Base-by-base conservation (phyloP, 2,113 vertebrate genomes). In the Halichoeres trimaculatus region DNA sequence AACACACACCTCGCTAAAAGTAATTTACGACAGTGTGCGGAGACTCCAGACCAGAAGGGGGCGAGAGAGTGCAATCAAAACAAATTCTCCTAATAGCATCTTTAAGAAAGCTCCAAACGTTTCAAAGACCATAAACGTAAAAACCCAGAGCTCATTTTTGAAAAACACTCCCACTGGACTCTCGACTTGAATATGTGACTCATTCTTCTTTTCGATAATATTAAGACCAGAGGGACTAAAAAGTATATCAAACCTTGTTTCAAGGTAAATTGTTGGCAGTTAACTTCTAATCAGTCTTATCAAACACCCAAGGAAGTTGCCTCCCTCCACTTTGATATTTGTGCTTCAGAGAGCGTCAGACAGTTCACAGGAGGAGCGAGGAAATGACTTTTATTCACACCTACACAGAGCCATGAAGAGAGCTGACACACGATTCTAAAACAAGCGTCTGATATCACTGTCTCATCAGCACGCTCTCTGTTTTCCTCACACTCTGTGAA, bases 401-500 rank as follows among this genome's bases (percentile, higher is more conserved):
- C 72, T 73, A 30, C 78, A 5, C 65, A 26, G 71, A 6, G 60
- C 35, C 71, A 66, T 43, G 67, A 34, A 10, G 68, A 40, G 47
- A 8, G 57, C 58, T 61, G 73, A 54, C 70, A 59, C 80, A 38
- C n/a, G 1, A 23, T 73, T 74, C 78, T 80, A 51, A 74, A 80
- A 58, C 65, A 0, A 36, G 83, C 86, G 83, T 76, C 75, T 81
- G 79, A 86, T 83, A 87, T 83, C 83, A 60, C 71, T 4, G 26
- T 26, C 77, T 48, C 76, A 65, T 74, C 80, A 61, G 52, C 68
- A 73, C 23, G 12, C 60, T 57, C 66, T 76, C 65, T 88, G 74
- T 81, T 85, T 80, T 70, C 65, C 70, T 90, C 81, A 13, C 82
- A 54, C 80, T 12, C 16, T 67, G 78, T 76, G 79, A 81, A 72